Conservation (phyloP, 2,888 invertebrate species). For the Lacanobia wlatinum region DNA sequence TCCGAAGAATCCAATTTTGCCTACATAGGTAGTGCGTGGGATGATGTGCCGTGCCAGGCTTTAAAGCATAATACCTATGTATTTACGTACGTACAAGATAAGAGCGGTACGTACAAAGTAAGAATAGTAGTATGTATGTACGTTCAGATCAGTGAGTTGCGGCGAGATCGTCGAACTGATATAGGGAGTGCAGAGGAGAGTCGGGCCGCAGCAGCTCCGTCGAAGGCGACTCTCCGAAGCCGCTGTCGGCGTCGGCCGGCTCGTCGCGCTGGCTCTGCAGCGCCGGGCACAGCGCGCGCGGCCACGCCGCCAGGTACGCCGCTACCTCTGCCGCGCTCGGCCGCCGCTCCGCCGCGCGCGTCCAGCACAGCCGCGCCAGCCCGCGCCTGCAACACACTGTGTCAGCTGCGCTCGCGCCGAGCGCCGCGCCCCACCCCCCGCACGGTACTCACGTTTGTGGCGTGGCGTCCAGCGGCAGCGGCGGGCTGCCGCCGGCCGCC, state of each 20-base stretch:
- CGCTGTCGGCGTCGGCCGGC: constrained; percentile 66
- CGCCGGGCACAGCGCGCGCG: constrained; percentile 83
- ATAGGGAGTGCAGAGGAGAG: constrained; percentile 20
- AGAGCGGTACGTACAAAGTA: too few relatives aligned
- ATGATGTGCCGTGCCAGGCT: background rate
- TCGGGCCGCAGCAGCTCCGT: constrained; percentile 50
- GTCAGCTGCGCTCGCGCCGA: background rate
- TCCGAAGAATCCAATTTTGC: too few relatives aligned
- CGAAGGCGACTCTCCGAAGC: constrained; percentile 65
- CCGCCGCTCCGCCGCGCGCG: constrained; percentile 91
- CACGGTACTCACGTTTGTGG: constrained; percentile 68
- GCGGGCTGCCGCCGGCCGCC: constrained; percentile 92
- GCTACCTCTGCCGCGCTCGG: constrained; percentile 94
- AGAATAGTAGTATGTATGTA: too few relatives aligned
- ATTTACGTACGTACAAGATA: too few relatives aligned
- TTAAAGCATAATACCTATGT: background rate
- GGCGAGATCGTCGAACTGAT: constrained; percentile 28
- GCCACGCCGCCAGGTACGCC: constrained; percentile 93
- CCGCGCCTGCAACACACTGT: constrained; percentile 75
- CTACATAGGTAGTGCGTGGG: too few relatives aligned
- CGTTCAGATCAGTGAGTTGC: constrained; percentile 14
- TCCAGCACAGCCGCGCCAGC: constrained; percentile 94
- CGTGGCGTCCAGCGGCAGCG: constrained; percentile 91
- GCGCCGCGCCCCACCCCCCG: background rate
- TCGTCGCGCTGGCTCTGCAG: constrained; percentile 62